Conservation (phyloP, 2,113 vertebrate species). For the Colius striatus region DNA sequence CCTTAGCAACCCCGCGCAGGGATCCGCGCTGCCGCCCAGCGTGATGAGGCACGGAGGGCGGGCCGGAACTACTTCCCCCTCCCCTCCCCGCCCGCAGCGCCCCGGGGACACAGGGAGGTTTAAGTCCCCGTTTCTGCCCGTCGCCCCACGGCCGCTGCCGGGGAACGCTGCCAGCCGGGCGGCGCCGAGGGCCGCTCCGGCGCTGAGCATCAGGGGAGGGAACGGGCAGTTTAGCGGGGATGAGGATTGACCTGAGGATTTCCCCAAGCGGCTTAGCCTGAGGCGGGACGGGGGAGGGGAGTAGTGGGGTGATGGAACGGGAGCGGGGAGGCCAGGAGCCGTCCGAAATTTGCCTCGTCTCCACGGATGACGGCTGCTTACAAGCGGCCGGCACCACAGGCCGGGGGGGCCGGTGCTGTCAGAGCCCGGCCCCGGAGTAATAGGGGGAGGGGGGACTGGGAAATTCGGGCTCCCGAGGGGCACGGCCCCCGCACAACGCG, state of each 20-base stretch:
- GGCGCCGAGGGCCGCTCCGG: neutral
- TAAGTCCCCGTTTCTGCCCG: neutral
- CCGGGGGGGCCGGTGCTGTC: too few species aligned
- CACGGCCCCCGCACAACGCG: rapidly evolving
- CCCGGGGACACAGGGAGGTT: rapidly evolving
- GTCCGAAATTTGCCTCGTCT: too few species aligned
- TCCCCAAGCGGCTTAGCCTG: neutral
- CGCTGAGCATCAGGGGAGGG: too few species aligned
- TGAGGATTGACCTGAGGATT: neutral
- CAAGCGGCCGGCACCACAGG: neutral
- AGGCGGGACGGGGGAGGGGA: neutral
- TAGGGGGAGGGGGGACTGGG: neutral
- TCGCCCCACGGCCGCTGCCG: neutral
- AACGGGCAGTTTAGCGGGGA: neutral
- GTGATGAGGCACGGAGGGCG: conserved; percentile 48
- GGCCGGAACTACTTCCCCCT: conserved; percentile 61
- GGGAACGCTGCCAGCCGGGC: too few species aligned
- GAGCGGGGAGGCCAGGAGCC: too few species aligned
- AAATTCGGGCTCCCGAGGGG: neutral
- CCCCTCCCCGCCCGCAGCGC: neutral
- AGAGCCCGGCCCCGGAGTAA: too few species aligned
- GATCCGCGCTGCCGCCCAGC: conserved; percentile 62
- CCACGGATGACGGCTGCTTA: too few species aligned
- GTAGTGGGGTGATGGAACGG: too few species aligned
- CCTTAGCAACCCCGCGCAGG: conserved; percentile 84